Percentiles rank a stretch among this genome's conserved stretches.
Evolutionary conservation across 2,113 vertebrate species (phyloP).

Genomic region (Protomyctophum bolini): DNA sequence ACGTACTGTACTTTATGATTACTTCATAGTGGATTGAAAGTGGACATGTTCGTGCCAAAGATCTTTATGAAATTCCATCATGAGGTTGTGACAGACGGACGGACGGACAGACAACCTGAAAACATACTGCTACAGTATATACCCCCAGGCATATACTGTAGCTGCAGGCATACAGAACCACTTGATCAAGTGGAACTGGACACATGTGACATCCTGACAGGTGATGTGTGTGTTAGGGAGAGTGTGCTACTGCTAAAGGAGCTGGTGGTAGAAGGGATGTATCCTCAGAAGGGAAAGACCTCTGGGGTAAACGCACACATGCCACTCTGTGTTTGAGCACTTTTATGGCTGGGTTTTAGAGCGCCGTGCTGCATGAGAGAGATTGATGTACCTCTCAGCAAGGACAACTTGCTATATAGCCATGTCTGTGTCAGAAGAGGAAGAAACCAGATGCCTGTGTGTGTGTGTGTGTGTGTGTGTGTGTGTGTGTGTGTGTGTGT

Average conservation of each 20-base stretch:
- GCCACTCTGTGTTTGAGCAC: conserved; percentile 66
- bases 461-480: conserved; percentile 15
- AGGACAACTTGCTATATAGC: conserved; percentile 58
- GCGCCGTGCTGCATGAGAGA: conserved; percentile 64
- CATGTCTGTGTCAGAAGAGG: conserved; percentile 34
- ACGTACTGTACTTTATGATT: too few species aligned
- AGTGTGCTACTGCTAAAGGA: conserved; percentile 28
- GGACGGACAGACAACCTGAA: too few species aligned
- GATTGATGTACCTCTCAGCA: conserved; percentile 74
- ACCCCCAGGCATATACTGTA: too few species aligned
- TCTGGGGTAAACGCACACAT: conserved; percentile 59
- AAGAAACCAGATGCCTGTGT: conserved; percentile 37
- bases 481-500: conserved; percentile 19
- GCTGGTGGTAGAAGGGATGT: conserved; percentile 43
- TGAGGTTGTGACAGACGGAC: too few species aligned
- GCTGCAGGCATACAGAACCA: too few species aligned
- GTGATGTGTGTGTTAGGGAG: conserved; percentile 48
- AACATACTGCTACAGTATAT: too few species aligned
- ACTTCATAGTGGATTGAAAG: too few species aligned
- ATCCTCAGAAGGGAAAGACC: conserved; percentile 59
- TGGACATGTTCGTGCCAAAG: too few species aligned
- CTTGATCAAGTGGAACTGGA: too few species aligned
- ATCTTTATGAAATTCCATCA: too few species aligned
- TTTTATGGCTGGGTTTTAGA: conserved; percentile 72
- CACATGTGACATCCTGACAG: conserved; percentile 40